Conservation (phyloP, 1,140 invertebrate species). For the Stegodyphus mimosarum region DNA sequence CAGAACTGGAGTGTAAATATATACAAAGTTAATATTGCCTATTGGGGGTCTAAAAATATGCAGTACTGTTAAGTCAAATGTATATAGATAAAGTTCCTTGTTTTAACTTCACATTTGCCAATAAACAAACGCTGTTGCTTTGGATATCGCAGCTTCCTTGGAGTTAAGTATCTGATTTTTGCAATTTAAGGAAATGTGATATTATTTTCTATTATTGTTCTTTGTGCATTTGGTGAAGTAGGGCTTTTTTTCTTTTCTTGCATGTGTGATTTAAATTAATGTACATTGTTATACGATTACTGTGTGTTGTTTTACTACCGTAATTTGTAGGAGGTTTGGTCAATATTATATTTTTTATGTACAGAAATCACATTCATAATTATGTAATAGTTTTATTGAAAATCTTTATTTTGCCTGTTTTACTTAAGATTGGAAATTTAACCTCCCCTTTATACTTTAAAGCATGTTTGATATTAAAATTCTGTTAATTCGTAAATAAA, state of each 20-base stretch:
- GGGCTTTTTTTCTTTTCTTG: conserved; percentile 24
- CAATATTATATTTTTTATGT: conserved; percentile 38
- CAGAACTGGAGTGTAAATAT: conserved; percentile 34
- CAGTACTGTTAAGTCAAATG: conserved; percentile 1
- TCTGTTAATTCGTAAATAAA: neutral
- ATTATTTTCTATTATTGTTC: conserved; percentile 53
- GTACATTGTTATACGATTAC: conserved; percentile 40
- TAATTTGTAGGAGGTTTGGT: conserved; percentile 34
- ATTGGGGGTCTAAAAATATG: neutral
- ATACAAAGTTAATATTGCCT: conserved; percentile 1
- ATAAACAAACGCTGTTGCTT: conserved; percentile 12
- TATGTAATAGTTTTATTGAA: neutral
- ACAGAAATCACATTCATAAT: conserved; percentile 1
- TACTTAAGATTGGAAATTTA: neutral
- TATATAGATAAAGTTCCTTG: conserved; percentile 36
- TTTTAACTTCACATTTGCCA: conserved; percentile 22
- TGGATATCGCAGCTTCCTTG: conserved; percentile 24
- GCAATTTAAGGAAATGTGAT: conserved; percentile 56
- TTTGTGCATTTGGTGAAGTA: conserved; percentile 52
- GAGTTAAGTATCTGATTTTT: conserved; percentile 29
- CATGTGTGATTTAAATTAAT: conserved; percentile 28
- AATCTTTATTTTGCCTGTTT: neutral
- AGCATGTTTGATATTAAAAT: neutral
- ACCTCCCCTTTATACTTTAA: neutral
- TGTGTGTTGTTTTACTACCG: conserved; percentile 18